A percentile compares a stretch with the other conserved stretches of the same genome.
phyloP scores from a whole-genome alignment of 2,888 invertebrate species.

The Pachliopta kotzebuea region DNA sequence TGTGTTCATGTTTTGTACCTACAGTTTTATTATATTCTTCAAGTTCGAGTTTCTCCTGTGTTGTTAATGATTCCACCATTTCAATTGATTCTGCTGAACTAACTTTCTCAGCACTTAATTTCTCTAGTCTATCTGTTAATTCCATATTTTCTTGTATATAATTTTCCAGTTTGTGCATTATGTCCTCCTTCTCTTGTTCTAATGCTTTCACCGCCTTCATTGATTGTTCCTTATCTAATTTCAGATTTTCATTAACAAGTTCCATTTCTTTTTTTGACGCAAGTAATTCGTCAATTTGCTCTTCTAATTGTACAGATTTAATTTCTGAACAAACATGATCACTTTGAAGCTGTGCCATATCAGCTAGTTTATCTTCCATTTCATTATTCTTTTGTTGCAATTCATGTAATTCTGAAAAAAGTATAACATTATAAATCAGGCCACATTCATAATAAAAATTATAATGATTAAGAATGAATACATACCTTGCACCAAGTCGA shows the following conservation, averaged over 20 bases:
- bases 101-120: constrained; percentile 85
- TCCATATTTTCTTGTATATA: constrained; percentile 88
- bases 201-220: constrained; percentile 78
- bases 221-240: constrained; percentile 77
- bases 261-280: constrained; percentile 72
- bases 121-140: constrained; percentile 85
- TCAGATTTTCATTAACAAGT: constrained; percentile 71
- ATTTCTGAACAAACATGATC: constrained; percentile 89
- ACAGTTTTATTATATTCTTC: constrained; percentile 83
- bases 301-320: constrained; percentile 88
- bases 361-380: constrained; percentile 81
- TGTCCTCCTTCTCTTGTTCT: constrained; percentile 80
- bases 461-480: not conserved
- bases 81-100: constrained; percentile 89
- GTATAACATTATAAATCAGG: constrained; percentile 12
- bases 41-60: constrained; percentile 85
- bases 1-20: constrained; percentile 19
- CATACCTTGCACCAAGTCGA: constrained; percentile 84
- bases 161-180: constrained; percentile 82
- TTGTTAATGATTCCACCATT: constrained; percentile 85
- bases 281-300: constrained; percentile 83
- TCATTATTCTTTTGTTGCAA: constrained; percentile 82
- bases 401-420: constrained; percentile 73
- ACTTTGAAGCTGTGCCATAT: constrained; percentile 82
- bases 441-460: not conserved